Conservation (phyloP, 2,113 vertebrate species). For the Benthochromis sp. region DNA sequence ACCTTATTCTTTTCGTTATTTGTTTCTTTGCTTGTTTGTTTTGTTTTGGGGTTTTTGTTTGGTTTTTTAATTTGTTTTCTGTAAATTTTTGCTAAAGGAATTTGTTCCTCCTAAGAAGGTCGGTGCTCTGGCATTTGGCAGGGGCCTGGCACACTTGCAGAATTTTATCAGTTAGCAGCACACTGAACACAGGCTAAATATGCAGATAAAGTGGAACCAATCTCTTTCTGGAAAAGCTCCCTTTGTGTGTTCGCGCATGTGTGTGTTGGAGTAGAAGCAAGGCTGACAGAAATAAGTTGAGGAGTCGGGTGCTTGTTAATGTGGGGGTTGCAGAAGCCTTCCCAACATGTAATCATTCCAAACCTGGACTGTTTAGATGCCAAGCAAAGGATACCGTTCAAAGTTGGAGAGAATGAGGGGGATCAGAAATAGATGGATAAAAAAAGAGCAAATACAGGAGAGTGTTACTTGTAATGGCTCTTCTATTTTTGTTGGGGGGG, state of each 20-base stretch:
- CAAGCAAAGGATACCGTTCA: neutral
- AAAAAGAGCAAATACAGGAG: neutral
- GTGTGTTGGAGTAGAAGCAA: neutral
- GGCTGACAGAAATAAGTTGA: neutral
- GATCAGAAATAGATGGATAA: neutral
- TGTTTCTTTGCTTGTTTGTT: neutral
- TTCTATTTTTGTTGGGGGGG: neutral
- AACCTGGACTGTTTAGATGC: neutral
- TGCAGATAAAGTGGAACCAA: conserved; percentile 60
- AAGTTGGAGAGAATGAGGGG: neutral
- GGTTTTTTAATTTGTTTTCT: neutral
- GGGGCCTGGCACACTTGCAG: conserved; percentile 41
- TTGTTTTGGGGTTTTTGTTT: neutral
- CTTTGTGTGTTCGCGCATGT: neutral
- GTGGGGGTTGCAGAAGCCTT: neutral
- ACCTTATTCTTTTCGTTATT: neutral
- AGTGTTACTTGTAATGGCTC: neutral
- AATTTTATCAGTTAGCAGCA: conserved; percentile 62
- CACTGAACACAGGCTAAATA: conserved; percentile 51
- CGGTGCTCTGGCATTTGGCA: conserved; percentile 46
- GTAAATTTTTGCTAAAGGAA: conserved; percentile 22
- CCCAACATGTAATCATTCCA: neutral
- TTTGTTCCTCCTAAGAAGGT: conserved; percentile 51
- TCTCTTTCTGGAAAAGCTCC: conserved; percentile 43
- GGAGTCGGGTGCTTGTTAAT: neutral